Evolutionary conservation across 2,113 vertebrate genomes (phyloP).

Genomic region (Periophthalmus modestus): DNA sequence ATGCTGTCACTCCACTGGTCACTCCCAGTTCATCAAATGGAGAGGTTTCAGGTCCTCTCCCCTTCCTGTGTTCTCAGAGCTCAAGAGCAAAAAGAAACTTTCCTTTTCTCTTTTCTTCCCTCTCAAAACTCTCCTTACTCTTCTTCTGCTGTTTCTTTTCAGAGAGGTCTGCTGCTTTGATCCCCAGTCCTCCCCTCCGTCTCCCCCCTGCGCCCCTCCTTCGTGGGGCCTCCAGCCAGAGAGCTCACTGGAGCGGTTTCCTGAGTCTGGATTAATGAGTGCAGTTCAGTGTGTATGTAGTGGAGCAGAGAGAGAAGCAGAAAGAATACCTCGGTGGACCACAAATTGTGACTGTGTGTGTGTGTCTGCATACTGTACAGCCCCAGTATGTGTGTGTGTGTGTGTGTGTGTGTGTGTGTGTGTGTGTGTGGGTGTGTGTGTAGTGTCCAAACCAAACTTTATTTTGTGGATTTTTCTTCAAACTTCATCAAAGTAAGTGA

Average conservation of each 20-base stretch:
- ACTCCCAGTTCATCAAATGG: conserved; percentile 62
- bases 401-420: conserved; percentile 64
- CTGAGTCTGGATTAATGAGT: conserved; percentile 82
- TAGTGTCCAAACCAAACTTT: conserved; percentile 77
- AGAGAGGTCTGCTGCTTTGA: conserved; percentile 65
- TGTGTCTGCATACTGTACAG: conserved; percentile 63
- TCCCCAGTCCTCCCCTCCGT: conserved; percentile 36
- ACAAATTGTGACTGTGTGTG: conserved; percentile 70
- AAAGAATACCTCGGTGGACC: conserved; percentile 70
- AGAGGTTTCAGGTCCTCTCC: conserved; percentile 59
- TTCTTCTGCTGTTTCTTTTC: conserved; percentile 77
- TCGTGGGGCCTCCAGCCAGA: conserved; percentile 77
- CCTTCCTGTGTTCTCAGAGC: conserved; percentile 60
- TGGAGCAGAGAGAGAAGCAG: conserved; percentile 40
- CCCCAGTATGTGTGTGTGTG: conserved; percentile 47
- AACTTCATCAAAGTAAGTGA: conserved; percentile 72
- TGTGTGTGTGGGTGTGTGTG: conserved; percentile 59
- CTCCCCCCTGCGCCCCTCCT: conserved; percentile 21
- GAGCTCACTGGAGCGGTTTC: conserved; percentile 79
- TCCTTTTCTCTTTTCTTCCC: conserved; percentile 73
- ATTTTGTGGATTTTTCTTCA: conserved; percentile 71
- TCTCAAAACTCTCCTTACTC: conserved; percentile 71
- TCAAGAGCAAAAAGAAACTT: conserved; percentile 70
- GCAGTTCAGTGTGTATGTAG: conserved; percentile 51
- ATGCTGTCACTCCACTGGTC: conserved; percentile 16